Base-by-base conservation (phyloP, 1,140 invertebrate species). In the Psix sp. region DNA sequence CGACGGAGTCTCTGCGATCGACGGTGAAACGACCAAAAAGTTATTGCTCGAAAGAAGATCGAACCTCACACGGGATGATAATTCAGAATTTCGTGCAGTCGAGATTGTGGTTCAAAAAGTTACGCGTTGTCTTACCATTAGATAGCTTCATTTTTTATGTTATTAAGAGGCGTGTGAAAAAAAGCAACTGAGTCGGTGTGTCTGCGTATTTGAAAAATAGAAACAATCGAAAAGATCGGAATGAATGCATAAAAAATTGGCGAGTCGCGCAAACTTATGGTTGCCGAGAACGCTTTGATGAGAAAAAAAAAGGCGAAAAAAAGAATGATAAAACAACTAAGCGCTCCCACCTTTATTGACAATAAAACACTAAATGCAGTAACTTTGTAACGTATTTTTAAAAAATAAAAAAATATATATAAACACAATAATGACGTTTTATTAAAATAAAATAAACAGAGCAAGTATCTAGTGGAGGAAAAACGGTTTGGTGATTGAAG, bases 371-470 rank as follows among this genome's bases (percentile, higher is more conserved):
- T 70, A 70, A 70, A 70, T 70, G 66, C 66, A 70, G 29, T 52
- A 60, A 70, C 66, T 51, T 60, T 29, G 42, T 56, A 70, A 70
- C 66, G 56, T 70, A 60, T 60, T 29, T 17, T 66, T 36, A 49
- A 62, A 20, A 70, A 70, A 70, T 70, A 70, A 70, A 70, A 70
- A 62, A 70, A 70, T 62, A 70, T 59, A 68, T 62, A 70, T 70
- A 70, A 70, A 70, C 56, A 56, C 54, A 60, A 70, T 70, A 68
- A 56, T 70, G 66, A 60, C 39, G 42, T 54, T 70, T 54, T 70
- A 54, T 60, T 70, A 18, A 56, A 60, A 54, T 70, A 62, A 70
- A 70, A 56, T 70, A 70, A 70, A 70, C 66, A 70, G 54, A 68
- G 65, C 46, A 48, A 62, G 39, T 54, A 62, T 42, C 33, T 59